Base-by-base conservation (phyloP, 2,888 invertebrate species). In the Sympetrum striolatum region DNA sequence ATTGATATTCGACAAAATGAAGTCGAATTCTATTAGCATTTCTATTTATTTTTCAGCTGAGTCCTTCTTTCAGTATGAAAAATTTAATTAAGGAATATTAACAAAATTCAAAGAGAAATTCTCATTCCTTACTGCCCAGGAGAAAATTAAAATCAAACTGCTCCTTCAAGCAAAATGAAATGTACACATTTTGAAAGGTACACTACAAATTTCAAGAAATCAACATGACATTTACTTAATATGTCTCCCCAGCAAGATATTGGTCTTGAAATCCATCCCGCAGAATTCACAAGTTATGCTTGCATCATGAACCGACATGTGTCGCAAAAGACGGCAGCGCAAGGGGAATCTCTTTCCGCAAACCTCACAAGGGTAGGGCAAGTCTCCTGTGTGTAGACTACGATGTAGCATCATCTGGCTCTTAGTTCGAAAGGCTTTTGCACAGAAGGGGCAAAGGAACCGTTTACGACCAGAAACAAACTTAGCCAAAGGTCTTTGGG, bases 241-340 rank as follows among this genome's bases (percentile, higher is more conserved):
- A 37, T 86, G 86, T 60, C 60, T 86, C 60, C 86, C 86, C 60
- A 86, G 86, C 86, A 86, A 53, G 86, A 86, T 60, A 60, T 86
- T 86, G 86, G 31, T 86, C 86, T 86, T 86, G 86, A 86, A 86
- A 86, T 86, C 86, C 86, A 86, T 86, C 53, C 86, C 86, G 60
- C 86, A 86, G 86, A 86, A 86, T 60, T 86, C 86, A 64, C 86
- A 86, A 86, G 37, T 60, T 86, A 86, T 86, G 86, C 60, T 86
- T 86, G 86, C 86, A 86, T 86, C 86, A 86, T 86, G 86, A 60
- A 86, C 86, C 37, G 86, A 86, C 86, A 86, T 86, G 60, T 86
- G 86, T 60, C 86, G 86, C n/a, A 86, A 86, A 58, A 86, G 86
- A 86, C 86, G 86, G 86, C 86, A 86, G 58, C 86, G 58, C n/a